phyloP scores from a whole-genome alignment of 2,797 vertebrate species.

The Pseudotriccus pelzelni region DNA sequence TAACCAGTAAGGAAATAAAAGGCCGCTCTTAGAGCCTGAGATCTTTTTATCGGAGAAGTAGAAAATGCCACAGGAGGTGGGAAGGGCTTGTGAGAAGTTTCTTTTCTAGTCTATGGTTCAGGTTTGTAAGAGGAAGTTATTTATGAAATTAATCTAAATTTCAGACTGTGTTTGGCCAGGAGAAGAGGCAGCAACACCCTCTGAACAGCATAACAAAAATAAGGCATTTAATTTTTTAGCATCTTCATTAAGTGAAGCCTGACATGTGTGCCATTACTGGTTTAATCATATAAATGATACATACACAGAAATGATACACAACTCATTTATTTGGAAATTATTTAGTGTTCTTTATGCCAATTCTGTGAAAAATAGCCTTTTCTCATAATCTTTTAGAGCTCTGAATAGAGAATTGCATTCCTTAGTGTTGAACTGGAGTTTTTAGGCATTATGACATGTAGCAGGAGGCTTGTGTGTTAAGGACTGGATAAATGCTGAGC shows the following conservation, averaged over 20 bases:
- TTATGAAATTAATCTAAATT: slow-evolving; percentile 35
- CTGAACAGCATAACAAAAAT: background rate
- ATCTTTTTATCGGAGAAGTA: slow-evolving; percentile 31
- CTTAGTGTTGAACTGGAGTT: background rate
- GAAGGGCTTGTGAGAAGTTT: slow-evolving; percentile 28
- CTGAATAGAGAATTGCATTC: background rate
- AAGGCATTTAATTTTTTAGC: slow-evolving; percentile 24
- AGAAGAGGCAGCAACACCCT: background rate
- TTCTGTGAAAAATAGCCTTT: background rate
- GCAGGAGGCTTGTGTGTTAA: background rate
- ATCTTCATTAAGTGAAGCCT: background rate
- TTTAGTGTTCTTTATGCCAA: background rate
- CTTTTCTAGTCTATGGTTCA: background rate
- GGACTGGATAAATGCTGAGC: background rate
- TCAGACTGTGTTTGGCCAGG: background rate
- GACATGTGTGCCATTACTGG: background rate
- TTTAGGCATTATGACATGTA: background rate
- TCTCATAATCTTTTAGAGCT: background rate
- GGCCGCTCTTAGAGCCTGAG: background rate
- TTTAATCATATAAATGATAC: background rate
- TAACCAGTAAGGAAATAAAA: slow-evolving; percentile 45
- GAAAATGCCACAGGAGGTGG: background rate
- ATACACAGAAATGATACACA: background rate
- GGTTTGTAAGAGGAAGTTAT: slow-evolving; percentile 34
- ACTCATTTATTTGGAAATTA: background rate